Evolutionary conservation across 1,140 invertebrate genomes (phyloP).

Genomic region (Lepidostoma basale): DNA sequence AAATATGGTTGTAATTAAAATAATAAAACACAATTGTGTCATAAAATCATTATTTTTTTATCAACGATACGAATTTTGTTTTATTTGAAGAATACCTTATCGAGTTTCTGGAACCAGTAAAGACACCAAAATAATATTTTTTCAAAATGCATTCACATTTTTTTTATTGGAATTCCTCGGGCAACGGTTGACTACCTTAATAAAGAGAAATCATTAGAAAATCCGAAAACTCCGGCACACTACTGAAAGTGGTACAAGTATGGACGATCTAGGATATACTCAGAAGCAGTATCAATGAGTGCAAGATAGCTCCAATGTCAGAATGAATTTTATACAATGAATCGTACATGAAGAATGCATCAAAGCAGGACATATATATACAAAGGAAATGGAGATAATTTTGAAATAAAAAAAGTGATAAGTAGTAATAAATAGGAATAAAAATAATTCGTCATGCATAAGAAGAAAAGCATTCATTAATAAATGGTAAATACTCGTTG

Average conservation of each 20-base stretch:
- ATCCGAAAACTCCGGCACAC: neutral
- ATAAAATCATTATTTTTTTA: no score
- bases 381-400: conserved; percentile 21
- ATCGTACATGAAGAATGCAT: conserved; percentile 22
- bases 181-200: no score
- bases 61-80: no score
- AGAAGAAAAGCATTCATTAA: conserved; percentile 39
- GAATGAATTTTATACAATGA: conserved; percentile 22
- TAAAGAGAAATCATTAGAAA: neutral
- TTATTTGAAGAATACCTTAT: no score
- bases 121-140: no score
- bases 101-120: no score
- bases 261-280: conserved; percentile 17
- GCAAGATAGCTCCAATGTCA: conserved; percentile 23
- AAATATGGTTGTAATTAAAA: no score
- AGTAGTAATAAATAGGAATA: conserved; percentile 12
- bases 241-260: conserved; percentile 12
- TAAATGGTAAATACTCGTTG: conserved; percentile 33
- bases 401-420: conserved; percentile 25
- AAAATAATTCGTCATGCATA: conserved; percentile 30
- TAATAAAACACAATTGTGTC: no score
- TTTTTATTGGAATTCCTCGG: no score
- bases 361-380: conserved; percentile 24
- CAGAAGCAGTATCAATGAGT: conserved; percentile 13
- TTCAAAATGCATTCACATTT: no score